phyloP scores from a whole-genome alignment of 1,140 invertebrate genomes.

The Aphis craccivora region DNA sequence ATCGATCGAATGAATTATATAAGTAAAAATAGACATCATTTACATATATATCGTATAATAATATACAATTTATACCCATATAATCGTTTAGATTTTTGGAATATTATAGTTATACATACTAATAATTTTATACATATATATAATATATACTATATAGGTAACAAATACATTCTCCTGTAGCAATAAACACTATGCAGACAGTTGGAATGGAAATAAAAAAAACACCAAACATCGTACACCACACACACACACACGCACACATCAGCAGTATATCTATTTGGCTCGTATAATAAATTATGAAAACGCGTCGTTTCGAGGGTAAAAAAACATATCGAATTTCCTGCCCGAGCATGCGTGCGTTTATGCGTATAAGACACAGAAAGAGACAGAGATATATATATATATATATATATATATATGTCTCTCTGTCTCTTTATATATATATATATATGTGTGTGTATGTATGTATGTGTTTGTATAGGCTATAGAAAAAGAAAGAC shows the following conservation, averaged over 20 bases:
- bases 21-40: not conserved
- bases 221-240: not conserved
- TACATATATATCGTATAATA: not conserved
- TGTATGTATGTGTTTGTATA: not conserved
- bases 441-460: too few species aligned
- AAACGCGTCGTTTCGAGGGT: conserved; percentile 29
- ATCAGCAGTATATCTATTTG: not conserved
- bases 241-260: too few species aligned
- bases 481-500: too few species aligned
- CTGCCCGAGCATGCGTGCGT: not conserved
- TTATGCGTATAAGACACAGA: not conserved
- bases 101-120: not conserved
- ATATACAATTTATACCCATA: not conserved
- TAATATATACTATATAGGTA: not conserved
- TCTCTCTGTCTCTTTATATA: too few species aligned
- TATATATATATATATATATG: not conserved
- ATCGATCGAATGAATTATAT: not conserved
- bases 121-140: not conserved
- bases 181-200: not conserved
- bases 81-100: not conserved
- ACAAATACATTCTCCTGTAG: not conserved
- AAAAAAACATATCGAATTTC: conserved; percentile 33
- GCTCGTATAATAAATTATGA: conserved; percentile 42
- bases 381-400: not conserved
- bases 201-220: not conserved